These are phyloP conservation scores for Chloroceryle inda DNA, from an alignment of 2,797 vertebrate species.

Conservation along the genomic window DNA sequence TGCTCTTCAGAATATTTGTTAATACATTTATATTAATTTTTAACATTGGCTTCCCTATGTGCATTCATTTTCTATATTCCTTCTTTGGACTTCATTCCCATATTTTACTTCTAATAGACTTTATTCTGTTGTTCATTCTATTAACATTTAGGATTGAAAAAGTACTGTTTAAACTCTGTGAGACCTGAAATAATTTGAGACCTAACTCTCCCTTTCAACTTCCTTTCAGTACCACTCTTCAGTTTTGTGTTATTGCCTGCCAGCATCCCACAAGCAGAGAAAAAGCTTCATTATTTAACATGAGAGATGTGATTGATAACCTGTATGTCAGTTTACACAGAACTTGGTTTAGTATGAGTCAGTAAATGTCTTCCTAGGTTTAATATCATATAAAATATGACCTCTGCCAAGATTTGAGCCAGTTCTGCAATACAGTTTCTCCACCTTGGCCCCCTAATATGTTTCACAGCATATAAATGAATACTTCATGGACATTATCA, in stretches of 20 bases:
- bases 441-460: background rate
- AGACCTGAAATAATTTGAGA: background rate
- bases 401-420: background rate
- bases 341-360: background rate
- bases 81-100: background rate
- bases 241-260: slow-evolving; percentile 3
- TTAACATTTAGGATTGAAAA: background rate
- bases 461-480: slow-evolving; percentile 42
- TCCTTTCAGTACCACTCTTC: background rate
- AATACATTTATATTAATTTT: background rate
- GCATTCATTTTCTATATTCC: background rate
- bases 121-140: background rate
- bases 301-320: background rate
- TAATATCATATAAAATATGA: background rate
- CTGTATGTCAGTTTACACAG: background rate
- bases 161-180: background rate
- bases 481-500: background rate
- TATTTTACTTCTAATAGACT: background rate
- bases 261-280: slow-evolving; percentile 11
- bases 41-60: background rate
- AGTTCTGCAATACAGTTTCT: background rate
- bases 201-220: background rate
- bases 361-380: slow-evolving; percentile 32
- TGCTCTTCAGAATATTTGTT: background rate
- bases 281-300: background rate